Conservation (phyloP, 2,888 invertebrate genomes). For the Elysia crispata region DNA sequence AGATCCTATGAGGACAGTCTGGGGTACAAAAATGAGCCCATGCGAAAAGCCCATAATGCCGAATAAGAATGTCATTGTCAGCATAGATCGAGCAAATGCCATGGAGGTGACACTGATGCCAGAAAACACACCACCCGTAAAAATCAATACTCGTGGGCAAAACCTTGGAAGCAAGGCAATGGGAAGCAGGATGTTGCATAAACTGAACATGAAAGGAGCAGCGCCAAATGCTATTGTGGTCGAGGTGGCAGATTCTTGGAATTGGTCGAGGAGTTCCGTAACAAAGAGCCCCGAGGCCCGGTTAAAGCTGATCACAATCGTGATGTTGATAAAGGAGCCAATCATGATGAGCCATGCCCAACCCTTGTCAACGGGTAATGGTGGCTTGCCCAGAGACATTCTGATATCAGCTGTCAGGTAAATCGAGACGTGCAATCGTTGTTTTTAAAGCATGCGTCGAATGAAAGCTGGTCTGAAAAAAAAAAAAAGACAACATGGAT, state of each 20-base stretch:
- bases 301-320: neutral
- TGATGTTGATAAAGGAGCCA: slow-evolving; percentile 5
- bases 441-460: too few relatives aligned
- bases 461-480: too few relatives aligned
- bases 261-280: neutral
- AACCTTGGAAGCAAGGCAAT: slow-evolving; percentile 23
- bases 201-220: neutral
- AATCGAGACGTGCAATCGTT: too few relatives aligned
- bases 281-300: slow-evolving; percentile 25
- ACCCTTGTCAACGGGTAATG: slow-evolving; percentile 28
- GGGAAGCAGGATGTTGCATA: slow-evolving; percentile 21
- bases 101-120: neutral
- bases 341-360: slow-evolving; percentile 42
- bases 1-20: slow-evolving; percentile 14
- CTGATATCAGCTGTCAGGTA: neutral
- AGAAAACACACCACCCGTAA: neutral
- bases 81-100: slow-evolving; percentile 23
- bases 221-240: slow-evolving; percentile 39
- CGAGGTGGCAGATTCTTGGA: slow-evolving; percentile 12
- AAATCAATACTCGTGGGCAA: neutral
- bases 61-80: slow-evolving; percentile 15
- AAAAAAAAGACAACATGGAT: too few relatives aligned
- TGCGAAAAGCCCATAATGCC: neutral
- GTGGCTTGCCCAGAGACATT: slow-evolving; percentile 3
- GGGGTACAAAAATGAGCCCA: slow-evolving; percentile 19